Evolutionary conservation across 2,888 invertebrate species (phyloP).

Genomic region (Fragum sueziense): DNA sequence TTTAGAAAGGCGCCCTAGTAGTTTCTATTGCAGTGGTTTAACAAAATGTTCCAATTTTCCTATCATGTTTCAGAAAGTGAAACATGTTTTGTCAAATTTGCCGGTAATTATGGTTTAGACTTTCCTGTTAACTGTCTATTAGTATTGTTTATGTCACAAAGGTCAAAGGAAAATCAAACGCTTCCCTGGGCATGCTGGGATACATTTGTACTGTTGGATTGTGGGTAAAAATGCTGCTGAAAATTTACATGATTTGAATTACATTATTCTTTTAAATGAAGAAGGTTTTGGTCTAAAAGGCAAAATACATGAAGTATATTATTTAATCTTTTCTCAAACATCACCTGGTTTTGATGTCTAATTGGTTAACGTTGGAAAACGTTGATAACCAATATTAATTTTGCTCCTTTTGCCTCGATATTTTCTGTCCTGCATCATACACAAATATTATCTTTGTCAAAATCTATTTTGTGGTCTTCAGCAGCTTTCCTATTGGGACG

Average conservation of each 20-base stretch:
- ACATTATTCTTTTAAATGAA: too few relatives aligned
- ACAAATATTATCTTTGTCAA: too few relatives aligned
- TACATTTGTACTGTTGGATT: constrained; percentile 7
- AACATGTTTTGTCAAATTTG: constrained; percentile 29
- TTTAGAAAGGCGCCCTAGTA: neutral
- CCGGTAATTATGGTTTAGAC: constrained; percentile 36
- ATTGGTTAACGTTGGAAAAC: too few relatives aligned
- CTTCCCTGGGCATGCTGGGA: constrained; percentile 13
- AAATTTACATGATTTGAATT: neutral
- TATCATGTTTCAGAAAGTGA: constrained; percentile 29
- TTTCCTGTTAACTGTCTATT: constrained; percentile 39
- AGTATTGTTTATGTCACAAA: constrained; percentile 33
- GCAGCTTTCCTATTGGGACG: too few relatives aligned
- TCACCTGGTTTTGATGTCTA: too few relatives aligned
- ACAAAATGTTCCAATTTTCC: constrained; percentile 29
- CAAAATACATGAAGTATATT: too few relatives aligned
- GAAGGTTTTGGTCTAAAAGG: too few relatives aligned
- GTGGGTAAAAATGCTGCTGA: constrained; percentile 22
- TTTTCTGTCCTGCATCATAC: too few relatives aligned
- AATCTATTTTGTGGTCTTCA: too few relatives aligned
- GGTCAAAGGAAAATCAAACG: constrained; percentile 24
- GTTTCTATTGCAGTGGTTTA: constrained; percentile 9
- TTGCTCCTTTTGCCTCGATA: too few relatives aligned
- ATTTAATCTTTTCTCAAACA: too few relatives aligned
- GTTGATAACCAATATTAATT: too few relatives aligned